Conservation (phyloP, 2,888 invertebrate genomes). For the Aphidius colemani region DNA sequence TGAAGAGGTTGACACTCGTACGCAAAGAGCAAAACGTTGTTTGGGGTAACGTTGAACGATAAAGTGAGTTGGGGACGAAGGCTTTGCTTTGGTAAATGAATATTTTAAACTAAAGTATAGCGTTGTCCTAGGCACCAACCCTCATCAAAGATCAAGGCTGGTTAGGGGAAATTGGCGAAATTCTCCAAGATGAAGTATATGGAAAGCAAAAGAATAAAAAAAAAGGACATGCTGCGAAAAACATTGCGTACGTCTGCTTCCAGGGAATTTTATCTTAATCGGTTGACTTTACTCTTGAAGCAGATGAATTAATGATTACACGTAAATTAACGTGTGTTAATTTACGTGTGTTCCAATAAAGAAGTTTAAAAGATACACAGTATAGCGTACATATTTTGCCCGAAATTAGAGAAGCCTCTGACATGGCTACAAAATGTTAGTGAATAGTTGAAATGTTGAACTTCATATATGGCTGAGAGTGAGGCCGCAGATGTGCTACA, state of each 20-base stretch:
- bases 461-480: slow-evolving; percentile 52
- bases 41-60: slow-evolving; percentile 45
- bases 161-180: slow-evolving; percentile 23
- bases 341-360: no score
- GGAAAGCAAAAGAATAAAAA: no score
- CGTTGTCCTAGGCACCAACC: slow-evolving; percentile 25
- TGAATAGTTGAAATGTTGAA: slow-evolving; percentile 30
- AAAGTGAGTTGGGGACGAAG: slow-evolving; percentile 40
- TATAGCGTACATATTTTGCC: background rate
- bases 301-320: no score
- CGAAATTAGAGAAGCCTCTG: slow-evolving; percentile 6
- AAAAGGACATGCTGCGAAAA: no score
- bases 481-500: slow-evolving; percentile 51
- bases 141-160: slow-evolving; percentile 16
- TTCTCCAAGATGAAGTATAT: no score
- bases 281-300: slow-evolving; percentile 37
- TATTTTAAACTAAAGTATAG: slow-evolving; percentile 50
- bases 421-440: slow-evolving; percentile 32
- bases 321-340: no score
- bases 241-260: slow-evolving; percentile 21
- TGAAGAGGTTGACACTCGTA: slow-evolving; percentile 35
- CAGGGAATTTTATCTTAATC: slow-evolving; percentile 37
- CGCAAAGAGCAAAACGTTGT: slow-evolving; percentile 43
- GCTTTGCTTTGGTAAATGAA: slow-evolving; percentile 45
- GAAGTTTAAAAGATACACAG: slow-evolving; percentile 1